Evolutionary conservation across 2,888 invertebrate genomes (phyloP), one percentile per base, ranked within the genome.

Genomic region (Thalpophila matura): DNA sequence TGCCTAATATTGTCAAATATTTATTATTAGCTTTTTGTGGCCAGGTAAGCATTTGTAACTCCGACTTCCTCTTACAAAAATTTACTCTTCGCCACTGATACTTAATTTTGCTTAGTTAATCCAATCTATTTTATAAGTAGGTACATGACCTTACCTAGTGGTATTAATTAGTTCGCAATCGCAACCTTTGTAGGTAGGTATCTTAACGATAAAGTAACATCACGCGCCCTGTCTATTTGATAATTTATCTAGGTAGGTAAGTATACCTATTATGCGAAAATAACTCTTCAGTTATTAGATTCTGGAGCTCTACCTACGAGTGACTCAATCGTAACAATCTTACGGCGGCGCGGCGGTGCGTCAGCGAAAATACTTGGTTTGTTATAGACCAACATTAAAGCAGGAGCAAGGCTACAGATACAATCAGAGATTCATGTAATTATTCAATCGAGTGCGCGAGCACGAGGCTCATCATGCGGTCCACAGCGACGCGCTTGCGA

Each of bases 391-490:
- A 73, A 70, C 58, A 66, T 74, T 78, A 79, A 81, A 84, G 79
- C 79, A 82, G 82, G 78, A 86, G 85, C 90, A 90, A 91, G 90
- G 89, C 89, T 91, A 86, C 84, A 71, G 71, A 69, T 74, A 79
- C 82, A 85, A 83, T 82, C 86, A 80, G 81, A 89, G 89, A 89
- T 89, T 86, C 86, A 88, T 86, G 89, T 91, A 87, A 94, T 94
- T 91, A 92, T 92, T 80, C 90, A 93, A 93, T 93, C 87, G 86
- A 92, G 94, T 93, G 89, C 90, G 83, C 84, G 80, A 87, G 91
- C 86, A 92, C 92, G 81, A 72, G 66, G 60, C 62, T 66, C 74
- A 40, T 71, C 70, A 33, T 71, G 42, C 61, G 53, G 59, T 45
- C 26, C 81, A 84, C 85, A 71, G 81, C 79, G 74, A 45, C 63